Evolutionary conservation across 2,797 vertebrate species (phyloP), one percentile per base, ranked within the genome.

Genomic region (Darevskia nairensis): DNA sequence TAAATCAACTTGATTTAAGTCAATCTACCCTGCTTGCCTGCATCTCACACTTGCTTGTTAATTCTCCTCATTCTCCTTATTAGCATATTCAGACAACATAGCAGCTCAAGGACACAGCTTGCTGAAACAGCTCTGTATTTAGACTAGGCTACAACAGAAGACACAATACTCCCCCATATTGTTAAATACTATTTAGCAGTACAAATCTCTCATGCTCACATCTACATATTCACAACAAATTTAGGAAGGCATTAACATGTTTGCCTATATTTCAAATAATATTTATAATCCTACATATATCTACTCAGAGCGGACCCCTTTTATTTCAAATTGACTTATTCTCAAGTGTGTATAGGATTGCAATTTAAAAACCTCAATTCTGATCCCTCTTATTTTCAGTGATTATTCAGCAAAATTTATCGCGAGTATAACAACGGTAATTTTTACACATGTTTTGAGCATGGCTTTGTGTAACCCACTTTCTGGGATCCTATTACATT

Each of bases 1-100:
- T 77, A 83, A 83, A 88, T 82, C 32, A 39, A 25, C 55, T 84
- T 88, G 81, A 78, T 78, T 84, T 83, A 84, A 84, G 84, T 88
- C 81, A 64, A 46, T 88, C 77, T 46, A 17, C 32, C 19, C 74
- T 84, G 74, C 64, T 74, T 80, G 44, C 27, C 27, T 79, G 64
- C 27, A 88, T 84, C 55, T 55, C 50, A 88, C 66, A 80, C 66
- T 79, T 88, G 39, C 50, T 84, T 84, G 66, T 84, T 61, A 72
- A 98, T 97, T 98, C 97, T 96, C 93, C 96, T 97, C 96, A 72
- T 93, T 97, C 96, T 97, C 97, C 97, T 97, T 96, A 97, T 98
- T 97, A 97, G 96, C 94, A 97, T 81, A 89, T 94, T 95, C 85
- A 96, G 87, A 93, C 88, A 93, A 92, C 88, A 90, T 25, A 90